Percentiles rank a stretch among this genome's conserved stretches.
Evolutionary conservation across 2,888 invertebrate species (phyloP).

Genomic region (Serrognathus titanus): DNA sequence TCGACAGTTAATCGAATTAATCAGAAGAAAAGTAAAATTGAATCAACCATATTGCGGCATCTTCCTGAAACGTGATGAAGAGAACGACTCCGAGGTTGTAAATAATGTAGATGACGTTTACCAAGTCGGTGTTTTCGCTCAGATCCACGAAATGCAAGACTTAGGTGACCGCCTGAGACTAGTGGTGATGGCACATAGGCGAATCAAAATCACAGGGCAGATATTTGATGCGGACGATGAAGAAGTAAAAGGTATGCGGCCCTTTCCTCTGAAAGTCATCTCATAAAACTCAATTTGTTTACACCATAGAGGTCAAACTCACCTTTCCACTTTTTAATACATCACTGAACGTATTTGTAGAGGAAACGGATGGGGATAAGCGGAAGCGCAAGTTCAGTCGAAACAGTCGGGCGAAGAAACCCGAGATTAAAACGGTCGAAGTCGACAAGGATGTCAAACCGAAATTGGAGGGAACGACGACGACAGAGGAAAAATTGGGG

Average conservation of each 20-base stretch:
- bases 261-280: not conserved
- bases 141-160: slow-evolving; percentile 97
- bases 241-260: slow-evolving; percentile 44
- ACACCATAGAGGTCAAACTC: slow-evolving; percentile 65
- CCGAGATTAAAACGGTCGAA: slow-evolving; percentile 24
- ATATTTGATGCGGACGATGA: slow-evolving; percentile 71
- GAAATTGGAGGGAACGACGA: slow-evolving; percentile 2
- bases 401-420: slow-evolving; percentile 30
- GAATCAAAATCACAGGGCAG: slow-evolving; percentile 78
- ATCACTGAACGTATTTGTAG: slow-evolving; percentile 77
- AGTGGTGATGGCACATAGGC: slow-evolving; percentile 91
- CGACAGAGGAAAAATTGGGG: slow-evolving; percentile 7
- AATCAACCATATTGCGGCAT: slow-evolving; percentile 98
- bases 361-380: slow-evolving; percentile 65
- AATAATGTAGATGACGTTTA: slow-evolving; percentile 82
- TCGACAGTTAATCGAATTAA: slow-evolving; percentile 80
- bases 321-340: slow-evolving; percentile 81
- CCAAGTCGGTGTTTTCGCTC: slow-evolving; percentile 91
- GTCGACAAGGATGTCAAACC: slow-evolving; percentile 21
- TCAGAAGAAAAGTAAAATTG: slow-evolving; percentile 88
- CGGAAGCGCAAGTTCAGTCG: slow-evolving; percentile 50
- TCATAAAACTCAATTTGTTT: slow-evolving; percentile 25
- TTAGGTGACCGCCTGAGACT: slow-evolving; percentile 84
- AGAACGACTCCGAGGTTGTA: slow-evolving; percentile 84
- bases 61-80: slow-evolving; percentile 89